phyloP scores from a whole-genome alignment of 2,113 vertebrate genomes.

The Cricetomys ansorgei region DNA sequence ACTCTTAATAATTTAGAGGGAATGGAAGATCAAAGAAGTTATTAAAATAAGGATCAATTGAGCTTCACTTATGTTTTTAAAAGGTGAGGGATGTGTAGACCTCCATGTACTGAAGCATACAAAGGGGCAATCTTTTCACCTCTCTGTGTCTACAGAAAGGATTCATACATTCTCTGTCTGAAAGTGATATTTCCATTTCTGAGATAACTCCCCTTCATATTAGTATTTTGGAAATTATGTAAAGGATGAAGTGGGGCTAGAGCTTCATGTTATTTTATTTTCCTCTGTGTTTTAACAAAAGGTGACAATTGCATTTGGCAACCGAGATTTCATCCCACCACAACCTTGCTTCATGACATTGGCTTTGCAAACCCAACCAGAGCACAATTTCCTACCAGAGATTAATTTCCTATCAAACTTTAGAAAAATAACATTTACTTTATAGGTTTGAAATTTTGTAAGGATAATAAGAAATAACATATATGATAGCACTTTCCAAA shows the following conservation, averaged over 20 bases:
- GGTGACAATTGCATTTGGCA: neutral
- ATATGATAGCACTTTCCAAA: constrained; percentile 13
- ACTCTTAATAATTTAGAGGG: neutral
- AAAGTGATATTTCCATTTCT: neutral
- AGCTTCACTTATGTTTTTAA: neutral
- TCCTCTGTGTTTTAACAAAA: neutral
- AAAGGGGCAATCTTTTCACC: neutral
- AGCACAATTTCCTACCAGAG: neutral
- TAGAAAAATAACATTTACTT: constrained; percentile 11
- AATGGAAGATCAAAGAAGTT: neutral
- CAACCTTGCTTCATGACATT: neutral
- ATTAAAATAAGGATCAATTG: neutral
- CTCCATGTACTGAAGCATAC: neutral
- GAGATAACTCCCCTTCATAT: neutral
- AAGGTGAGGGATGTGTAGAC: neutral
- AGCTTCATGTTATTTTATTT: neutral
- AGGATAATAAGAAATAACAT: constrained; percentile 23
- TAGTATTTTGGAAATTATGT: neutral
- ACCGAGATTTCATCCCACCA: neutral
- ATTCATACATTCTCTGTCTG: neutral
- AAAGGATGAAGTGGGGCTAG: neutral
- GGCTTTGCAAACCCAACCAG: neutral
- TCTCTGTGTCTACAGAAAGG: neutral
- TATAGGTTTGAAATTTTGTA: neutral
- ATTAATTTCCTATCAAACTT: neutral